Percentiles rank a stretch among this genome's conserved stretches.
Evolutionary conservation across 2,888 invertebrate species (phyloP).

Genomic region (Andrena haemorrhoa): DNA sequence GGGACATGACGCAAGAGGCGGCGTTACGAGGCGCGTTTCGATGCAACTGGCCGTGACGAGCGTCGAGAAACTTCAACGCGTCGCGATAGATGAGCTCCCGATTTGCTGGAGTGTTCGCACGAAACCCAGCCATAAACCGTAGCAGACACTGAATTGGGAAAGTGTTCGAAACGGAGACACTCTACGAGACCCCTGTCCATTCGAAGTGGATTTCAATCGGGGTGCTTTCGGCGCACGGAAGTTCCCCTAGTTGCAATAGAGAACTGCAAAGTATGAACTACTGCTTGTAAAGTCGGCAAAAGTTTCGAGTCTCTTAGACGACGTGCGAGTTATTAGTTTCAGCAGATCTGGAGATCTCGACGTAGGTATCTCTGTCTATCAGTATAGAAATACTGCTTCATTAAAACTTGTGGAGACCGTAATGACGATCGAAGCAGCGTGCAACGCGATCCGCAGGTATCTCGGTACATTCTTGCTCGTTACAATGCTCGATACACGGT

Average conservation of each 20-base stretch:
- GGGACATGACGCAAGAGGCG: slow-evolving; percentile 13
- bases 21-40: slow-evolving; percentile 20
- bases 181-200: background rate
- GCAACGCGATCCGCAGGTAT: too few relatives aligned
- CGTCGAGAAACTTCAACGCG: slow-evolving; percentile 27
- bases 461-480: background rate
- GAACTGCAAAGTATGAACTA: background rate
- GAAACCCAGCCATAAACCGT: background rate
- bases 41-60: slow-evolving; percentile 30
- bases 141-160: background rate
- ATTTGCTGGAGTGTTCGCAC: background rate
- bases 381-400: too few relatives aligned
- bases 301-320: background rate
- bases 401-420: too few relatives aligned
- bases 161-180: background rate
- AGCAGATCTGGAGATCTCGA: background rate
- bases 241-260: background rate
- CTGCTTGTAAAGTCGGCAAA: background rate
- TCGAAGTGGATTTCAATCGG: background rate
- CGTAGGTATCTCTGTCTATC: too few relatives aligned
- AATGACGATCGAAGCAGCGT: too few relatives aligned
- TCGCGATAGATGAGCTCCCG: background rate
- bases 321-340: background rate
- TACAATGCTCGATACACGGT: background rate
- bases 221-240: background rate